Conservation (phyloP, 2,113 vertebrate genomes). For the Cavia porcellus region DNA sequence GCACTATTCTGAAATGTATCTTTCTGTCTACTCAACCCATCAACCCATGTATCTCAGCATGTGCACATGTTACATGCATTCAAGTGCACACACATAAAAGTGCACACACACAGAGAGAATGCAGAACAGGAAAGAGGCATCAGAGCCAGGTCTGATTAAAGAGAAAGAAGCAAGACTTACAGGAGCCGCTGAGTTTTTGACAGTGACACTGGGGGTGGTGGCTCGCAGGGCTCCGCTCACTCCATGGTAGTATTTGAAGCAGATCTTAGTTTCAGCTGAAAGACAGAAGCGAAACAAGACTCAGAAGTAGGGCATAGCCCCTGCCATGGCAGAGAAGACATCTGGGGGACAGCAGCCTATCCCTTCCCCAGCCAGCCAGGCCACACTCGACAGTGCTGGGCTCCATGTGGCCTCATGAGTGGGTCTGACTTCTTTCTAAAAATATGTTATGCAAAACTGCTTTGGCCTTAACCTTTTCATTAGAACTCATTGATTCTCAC, state of each 20-base stretch:
- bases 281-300: conserved; percentile 56
- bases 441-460: background rate
- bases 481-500: background rate
- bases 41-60: background rate
- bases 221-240: conserved; percentile 95
- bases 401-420: background rate
- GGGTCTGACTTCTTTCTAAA: conserved; percentile 4
- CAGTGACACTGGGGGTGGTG: conserved; percentile 95
- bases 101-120: background rate
- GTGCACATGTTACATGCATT: background rate
- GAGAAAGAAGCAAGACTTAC: conserved; percentile 89
- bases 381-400: too few species aligned
- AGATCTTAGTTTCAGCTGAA: conserved; percentile 97
- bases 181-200: conserved; percentile 92
- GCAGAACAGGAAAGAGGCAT: background rate
- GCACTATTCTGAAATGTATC: background rate
- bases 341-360: background rate
- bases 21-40: background rate
- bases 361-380: background rate
- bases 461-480: background rate
- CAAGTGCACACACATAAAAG: background rate
- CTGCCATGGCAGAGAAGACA: background rate
- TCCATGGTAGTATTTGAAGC: conserved; percentile 99
- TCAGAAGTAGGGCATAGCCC: background rate
- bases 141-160: background rate